Conservation (phyloP, 2,888 invertebrate species). For the Lithodes maja region DNA sequence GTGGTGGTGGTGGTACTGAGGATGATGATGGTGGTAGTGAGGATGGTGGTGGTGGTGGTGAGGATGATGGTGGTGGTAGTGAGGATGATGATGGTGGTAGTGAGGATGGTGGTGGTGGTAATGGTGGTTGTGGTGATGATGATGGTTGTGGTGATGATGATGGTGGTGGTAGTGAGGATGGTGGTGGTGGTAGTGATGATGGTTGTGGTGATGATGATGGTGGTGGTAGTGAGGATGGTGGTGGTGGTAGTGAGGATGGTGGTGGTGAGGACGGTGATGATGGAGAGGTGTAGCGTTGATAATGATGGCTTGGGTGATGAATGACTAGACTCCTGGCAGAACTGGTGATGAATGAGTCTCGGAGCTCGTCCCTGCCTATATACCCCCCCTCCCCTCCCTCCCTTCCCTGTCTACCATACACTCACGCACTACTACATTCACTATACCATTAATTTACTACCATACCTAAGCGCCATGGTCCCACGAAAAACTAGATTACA, state of each 20-base stretch:
- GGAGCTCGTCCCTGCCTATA: too few species aligned
- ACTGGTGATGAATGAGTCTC: conserved; percentile 38
- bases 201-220: background rate
- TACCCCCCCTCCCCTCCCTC: too few species aligned
- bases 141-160: background rate
- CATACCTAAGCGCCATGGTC: too few species aligned
- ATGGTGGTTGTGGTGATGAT: too few species aligned
- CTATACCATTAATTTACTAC: too few species aligned
- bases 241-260: conserved; percentile 28
- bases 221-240: background rate
- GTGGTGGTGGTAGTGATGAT: background rate
- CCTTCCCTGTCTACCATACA: too few species aligned
- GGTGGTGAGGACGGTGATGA: conserved; percentile 30
- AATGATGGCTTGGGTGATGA: conserved; percentile 43
- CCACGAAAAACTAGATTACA: too few species aligned
- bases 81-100: background rate
- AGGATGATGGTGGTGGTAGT: background rate
- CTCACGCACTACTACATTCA: too few species aligned
- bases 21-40: background rate
- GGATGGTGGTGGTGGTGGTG: background rate
- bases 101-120: too few species aligned
- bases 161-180: background rate
- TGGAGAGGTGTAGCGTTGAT: conserved; percentile 43
- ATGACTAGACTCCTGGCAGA: conserved; percentile 33
- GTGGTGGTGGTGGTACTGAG: background rate